These are phyloP conservation scores for Drosophila watanabei DNA, from an alignment of 1,140 invertebrate species.

Conservation along the genomic window DNA sequence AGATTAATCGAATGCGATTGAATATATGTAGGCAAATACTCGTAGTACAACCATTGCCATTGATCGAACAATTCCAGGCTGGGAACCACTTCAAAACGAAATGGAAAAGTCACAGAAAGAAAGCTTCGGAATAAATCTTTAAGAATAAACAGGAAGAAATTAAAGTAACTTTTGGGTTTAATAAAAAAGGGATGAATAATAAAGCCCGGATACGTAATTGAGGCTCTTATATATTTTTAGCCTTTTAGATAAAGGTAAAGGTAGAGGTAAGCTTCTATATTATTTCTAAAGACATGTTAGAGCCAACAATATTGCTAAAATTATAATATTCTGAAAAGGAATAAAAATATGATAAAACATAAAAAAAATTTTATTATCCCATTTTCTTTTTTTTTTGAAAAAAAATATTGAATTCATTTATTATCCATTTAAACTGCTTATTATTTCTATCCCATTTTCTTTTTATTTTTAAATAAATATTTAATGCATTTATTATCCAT, in stretches of 20 bases:
- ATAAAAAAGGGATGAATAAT: background rate
- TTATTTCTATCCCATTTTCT: too few species aligned
- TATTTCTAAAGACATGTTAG: background rate
- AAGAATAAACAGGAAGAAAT: background rate
- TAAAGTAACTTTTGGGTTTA: background rate
- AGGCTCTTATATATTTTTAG: background rate
- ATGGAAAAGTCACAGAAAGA: slow-evolving; percentile 4
- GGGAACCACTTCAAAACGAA: slow-evolving; percentile 5
- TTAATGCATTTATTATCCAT: too few species aligned
- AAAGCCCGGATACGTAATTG: background rate
- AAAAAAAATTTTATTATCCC: too few species aligned
- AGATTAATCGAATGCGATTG: slow-evolving; percentile 45
- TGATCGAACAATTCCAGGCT: slow-evolving; percentile 14
- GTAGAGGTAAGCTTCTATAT: background rate
- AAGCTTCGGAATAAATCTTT: background rate
- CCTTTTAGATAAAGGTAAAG: fast-evolving
- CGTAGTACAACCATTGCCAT: slow-evolving; percentile 12
- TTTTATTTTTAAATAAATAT: too few species aligned
- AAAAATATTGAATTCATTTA: too few species aligned
- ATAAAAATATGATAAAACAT: too few species aligned
- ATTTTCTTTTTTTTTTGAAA: too few species aligned
- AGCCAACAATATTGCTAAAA: background rate
- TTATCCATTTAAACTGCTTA: too few species aligned
- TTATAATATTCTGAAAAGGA: too few species aligned
- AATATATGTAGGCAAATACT: slow-evolving; percentile 36